phyloP scores from a whole-genome alignment of 2,113 vertebrate species.

The Formicarius rufipectus region DNA sequence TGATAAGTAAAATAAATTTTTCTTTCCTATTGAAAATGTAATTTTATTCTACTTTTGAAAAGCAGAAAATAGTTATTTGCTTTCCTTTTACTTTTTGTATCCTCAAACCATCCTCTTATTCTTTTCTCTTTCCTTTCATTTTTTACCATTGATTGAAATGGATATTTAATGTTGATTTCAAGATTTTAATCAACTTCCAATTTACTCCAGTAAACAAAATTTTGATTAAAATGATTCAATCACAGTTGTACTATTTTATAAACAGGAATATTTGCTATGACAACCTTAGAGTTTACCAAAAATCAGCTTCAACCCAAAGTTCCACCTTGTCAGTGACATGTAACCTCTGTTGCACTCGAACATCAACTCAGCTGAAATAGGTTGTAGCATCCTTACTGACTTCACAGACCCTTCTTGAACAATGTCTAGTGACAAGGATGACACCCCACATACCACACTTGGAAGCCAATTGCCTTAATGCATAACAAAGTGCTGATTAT shows the following conservation, averaged over 20 bases:
- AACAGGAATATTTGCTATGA: rapidly evolving
- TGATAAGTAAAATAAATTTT: background rate
- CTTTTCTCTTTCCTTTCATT: background rate
- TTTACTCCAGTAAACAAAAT: background rate
- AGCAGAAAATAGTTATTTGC: background rate
- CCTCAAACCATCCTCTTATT: rapidly evolving
- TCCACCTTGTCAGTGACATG: background rate
- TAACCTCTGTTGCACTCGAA: background rate
- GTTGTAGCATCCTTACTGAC: background rate
- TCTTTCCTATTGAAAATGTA: background rate
- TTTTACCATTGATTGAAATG: background rate
- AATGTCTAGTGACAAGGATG: background rate
- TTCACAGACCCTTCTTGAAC: background rate
- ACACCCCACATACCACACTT: background rate
- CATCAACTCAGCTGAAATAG: background rate
- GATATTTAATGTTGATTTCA: background rate
- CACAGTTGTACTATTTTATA: rapidly evolving
- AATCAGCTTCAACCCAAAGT: background rate
- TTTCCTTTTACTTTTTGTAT: background rate
- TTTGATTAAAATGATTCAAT: background rate
- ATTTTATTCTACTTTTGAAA: background rate
- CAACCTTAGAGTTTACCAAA: background rate
- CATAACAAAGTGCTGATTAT: background rate
- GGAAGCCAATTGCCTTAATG: background rate
- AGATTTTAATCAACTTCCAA: background rate